Percentiles rank a stretch among this genome's conserved stretches.
Conservation (phyloP, 2,797 vertebrate species). For the Clarias laeviceps region DNA sequence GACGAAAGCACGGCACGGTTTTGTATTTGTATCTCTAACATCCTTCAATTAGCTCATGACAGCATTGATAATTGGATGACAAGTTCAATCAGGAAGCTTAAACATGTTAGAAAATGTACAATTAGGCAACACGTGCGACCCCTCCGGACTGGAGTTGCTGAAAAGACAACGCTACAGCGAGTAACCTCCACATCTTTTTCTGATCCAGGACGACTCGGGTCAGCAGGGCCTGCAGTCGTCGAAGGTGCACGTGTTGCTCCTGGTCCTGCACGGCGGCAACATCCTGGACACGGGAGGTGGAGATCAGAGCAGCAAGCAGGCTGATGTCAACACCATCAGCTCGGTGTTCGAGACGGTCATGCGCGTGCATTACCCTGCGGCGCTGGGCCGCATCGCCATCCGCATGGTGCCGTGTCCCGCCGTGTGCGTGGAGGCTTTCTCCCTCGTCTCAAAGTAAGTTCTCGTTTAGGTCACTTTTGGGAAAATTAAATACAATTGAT, state of each 20-base stretch:
- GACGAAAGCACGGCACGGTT: background rate
- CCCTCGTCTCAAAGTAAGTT: conserved; percentile 92
- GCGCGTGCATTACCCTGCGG: conserved; percentile 92
- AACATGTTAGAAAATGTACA: background rate
- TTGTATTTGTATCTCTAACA: background rate
- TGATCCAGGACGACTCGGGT: conserved; percentile 79
- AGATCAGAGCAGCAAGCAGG: conserved; percentile 92
- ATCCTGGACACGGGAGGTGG: conserved; percentile 91
- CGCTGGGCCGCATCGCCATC: conserved; percentile 87
- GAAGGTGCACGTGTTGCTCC: conserved; percentile 88
- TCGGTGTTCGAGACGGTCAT: conserved; percentile 91
- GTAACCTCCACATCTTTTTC: background rate
- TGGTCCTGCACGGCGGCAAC: conserved; percentile 94
- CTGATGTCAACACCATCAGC: conserved; percentile 88
- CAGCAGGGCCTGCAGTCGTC: conserved; percentile 83
- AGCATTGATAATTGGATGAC: background rate
- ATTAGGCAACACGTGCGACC: background rate
- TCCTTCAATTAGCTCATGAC: conserved; percentile 7
- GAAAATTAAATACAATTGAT: background rate
- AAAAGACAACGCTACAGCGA: background rate
- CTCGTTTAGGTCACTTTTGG: background rate
- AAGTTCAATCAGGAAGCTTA: background rate
- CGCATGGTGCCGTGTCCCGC: conserved; percentile 91
- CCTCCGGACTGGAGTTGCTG: background rate
- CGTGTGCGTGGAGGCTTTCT: conserved; percentile 92